These are phyloP conservation scores for Geotrupes spiniger DNA, from an alignment of 2,888 invertebrate genomes.

Conservation along the genomic window DNA sequence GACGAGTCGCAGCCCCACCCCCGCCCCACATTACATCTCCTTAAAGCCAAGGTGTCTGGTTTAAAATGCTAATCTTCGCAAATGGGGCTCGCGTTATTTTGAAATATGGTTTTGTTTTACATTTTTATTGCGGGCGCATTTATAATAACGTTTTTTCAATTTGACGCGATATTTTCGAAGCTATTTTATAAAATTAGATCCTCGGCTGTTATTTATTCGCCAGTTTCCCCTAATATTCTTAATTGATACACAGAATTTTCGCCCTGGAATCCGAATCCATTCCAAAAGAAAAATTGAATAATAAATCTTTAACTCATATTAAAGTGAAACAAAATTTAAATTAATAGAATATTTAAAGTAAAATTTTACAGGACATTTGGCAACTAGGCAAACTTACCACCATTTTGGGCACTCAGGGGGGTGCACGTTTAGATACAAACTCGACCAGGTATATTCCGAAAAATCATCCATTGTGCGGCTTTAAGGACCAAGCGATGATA, in stretches of 20 bases:
- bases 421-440: constrained; percentile 36
- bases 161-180: constrained; percentile 29
- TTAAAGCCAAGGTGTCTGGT: constrained; percentile 52
- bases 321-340: neutral
- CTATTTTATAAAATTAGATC: constrained; percentile 19
- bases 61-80: constrained; percentile 54
- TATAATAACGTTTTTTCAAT: constrained; percentile 53
- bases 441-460: constrained; percentile 35
- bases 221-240: too few species aligned
- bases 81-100: constrained; percentile 54
- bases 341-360: neutral
- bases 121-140: constrained; percentile 53
- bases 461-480: constrained; percentile 29
- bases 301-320: neutral
- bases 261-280: too few species aligned
- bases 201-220: too few species aligned
- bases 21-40: constrained; percentile 45
- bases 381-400: constrained; percentile 10
- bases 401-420: constrained; percentile 26
- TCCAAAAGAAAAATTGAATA: too few species aligned
- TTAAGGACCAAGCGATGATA: constrained; percentile 16
- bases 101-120: constrained; percentile 54
- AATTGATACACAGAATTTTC: too few species aligned
- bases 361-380: neutral
- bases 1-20: constrained; percentile 32